Percentiles rank a stretch among this genome's conserved stretches.
phyloP scores from a whole-genome alignment of 2,797 vertebrate species.

The Lithobates pipiens region DNA sequence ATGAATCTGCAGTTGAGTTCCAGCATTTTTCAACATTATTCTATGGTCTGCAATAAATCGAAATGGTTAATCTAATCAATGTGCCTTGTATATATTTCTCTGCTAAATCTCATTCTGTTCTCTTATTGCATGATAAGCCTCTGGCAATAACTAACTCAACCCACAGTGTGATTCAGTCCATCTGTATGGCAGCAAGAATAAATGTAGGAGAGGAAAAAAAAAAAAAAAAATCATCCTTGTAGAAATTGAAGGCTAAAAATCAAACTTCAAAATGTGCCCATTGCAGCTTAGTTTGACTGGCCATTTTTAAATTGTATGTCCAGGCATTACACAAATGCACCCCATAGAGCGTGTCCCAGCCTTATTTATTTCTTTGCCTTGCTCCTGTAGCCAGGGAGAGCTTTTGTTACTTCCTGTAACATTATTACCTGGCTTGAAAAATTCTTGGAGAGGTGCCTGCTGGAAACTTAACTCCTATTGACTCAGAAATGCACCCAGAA shows the following conservation, averaged over 20 bases:
- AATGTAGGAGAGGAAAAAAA: conserved; percentile 5
- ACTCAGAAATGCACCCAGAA: too few relatives aligned
- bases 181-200: conserved; percentile 5
- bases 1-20: too few relatives aligned
- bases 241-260: neutral
- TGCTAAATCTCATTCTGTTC: conserved; percentile 9
- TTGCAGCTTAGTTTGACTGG: neutral
- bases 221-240: neutral
- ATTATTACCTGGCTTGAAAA: too few relatives aligned
- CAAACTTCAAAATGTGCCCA: neutral
- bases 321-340: neutral
- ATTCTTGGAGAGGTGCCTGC: too few relatives aligned
- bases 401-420: too few relatives aligned
- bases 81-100: neutral
- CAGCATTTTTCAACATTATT: too few relatives aligned
- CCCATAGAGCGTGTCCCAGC: too few relatives aligned
- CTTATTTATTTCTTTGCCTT: too few relatives aligned
- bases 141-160: conserved; percentile 9
- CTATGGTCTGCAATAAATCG: neutral
- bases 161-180: conserved; percentile 9
- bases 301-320: neutral
- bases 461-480: too few relatives aligned
- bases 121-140: conserved; percentile 4
- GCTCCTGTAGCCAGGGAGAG: too few relatives aligned
- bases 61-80: conserved; percentile 5